A percentile compares a stretch with the other conserved stretches of the same genome.
phyloP scores from a whole-genome alignment of 2,888 invertebrate species.

The Apotomis capreana region DNA sequence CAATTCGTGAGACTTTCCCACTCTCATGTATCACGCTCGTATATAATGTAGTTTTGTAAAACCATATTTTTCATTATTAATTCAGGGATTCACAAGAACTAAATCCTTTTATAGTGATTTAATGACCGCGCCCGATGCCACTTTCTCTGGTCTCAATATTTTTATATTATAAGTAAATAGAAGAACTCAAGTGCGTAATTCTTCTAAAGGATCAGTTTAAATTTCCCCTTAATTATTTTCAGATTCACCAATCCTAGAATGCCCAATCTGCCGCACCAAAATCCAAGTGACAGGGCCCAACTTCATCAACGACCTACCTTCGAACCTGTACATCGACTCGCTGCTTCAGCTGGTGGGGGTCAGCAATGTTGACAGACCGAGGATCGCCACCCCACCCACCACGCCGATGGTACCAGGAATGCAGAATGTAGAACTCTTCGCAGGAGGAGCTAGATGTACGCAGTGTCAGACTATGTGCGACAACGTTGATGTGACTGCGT shows the following conservation, averaged over 20 bases:
- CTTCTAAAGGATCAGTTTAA: too few species aligned
- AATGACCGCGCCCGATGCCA: too few species aligned
- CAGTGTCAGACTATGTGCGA: conserved; percentile 72
- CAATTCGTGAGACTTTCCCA: too few species aligned
- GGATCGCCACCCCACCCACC: conserved; percentile 53
- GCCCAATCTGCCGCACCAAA: conserved; percentile 84
- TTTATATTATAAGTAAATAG: too few species aligned
- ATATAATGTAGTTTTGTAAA: too few species aligned
- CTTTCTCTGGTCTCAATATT: too few species aligned
- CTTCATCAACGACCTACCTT: conserved; percentile 84
- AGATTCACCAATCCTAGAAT: conserved; percentile 71
- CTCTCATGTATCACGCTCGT: too few species aligned
- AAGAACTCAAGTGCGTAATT: too few species aligned
- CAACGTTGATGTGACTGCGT: conserved; percentile 62
- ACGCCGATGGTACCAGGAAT: conserved; percentile 49
- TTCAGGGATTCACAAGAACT: too few species aligned
- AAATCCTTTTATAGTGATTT: too few species aligned
- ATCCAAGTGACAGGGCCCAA: conserved; percentile 75
- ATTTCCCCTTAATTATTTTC: conserved; percentile 44
- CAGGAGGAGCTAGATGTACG: conserved; percentile 64
- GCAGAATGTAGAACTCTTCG: conserved; percentile 67
- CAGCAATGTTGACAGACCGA: conserved; percentile 46
- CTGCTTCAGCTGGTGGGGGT: conserved; percentile 80
- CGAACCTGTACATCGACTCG: conserved; percentile 86
- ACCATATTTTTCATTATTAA: too few species aligned